A percentile compares a stretch with the other conserved stretches of the same genome.
These are phyloP conservation scores for Drosophila sp. DNA, from an alignment of 1,140 invertebrate genomes.

Conservation along the genomic window DNA sequence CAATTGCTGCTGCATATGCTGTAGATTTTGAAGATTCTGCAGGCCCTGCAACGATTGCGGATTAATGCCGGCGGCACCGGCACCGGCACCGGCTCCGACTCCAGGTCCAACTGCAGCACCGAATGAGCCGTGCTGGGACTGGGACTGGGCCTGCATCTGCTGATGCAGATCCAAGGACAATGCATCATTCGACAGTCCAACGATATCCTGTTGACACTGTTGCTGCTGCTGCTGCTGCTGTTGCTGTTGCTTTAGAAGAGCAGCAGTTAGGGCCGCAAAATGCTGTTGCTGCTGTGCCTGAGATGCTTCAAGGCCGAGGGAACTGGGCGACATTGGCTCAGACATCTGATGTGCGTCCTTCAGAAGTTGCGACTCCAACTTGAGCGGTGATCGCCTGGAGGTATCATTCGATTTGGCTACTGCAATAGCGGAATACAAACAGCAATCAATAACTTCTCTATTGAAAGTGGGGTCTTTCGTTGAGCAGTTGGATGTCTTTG, in stretches of 20 bases:
- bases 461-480: no score
- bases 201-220: constrained; percentile 30
- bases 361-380: constrained; percentile 14
- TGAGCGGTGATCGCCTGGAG: constrained; percentile 22
- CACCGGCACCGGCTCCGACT: neutral
- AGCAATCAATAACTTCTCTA: no score
- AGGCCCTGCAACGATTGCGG: constrained; percentile 45
- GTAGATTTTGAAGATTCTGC: constrained; percentile 66
- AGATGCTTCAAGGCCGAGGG: constrained; percentile 26
- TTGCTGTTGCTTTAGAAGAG: constrained; percentile 61
- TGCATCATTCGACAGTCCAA: constrained; percentile 19
- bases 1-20: constrained; percentile 77
- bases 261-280: constrained; percentile 49
- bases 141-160: constrained; percentile 37
- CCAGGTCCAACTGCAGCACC: neutral
- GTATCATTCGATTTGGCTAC: constrained; percentile 20
- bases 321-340: constrained; percentile 27
- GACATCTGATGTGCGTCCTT: constrained; percentile 34
- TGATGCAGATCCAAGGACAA: constrained; percentile 28
- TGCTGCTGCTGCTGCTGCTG: constrained; percentile 42
- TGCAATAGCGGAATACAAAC: neutral
- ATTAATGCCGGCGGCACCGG: constrained; percentile 17
- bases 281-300: constrained; percentile 51
- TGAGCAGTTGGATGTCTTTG: no score
- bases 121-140: constrained; percentile 15